Evolutionary conservation across 2,888 invertebrate genomes (phyloP).

Genomic region (Hololepta plana): DNA sequence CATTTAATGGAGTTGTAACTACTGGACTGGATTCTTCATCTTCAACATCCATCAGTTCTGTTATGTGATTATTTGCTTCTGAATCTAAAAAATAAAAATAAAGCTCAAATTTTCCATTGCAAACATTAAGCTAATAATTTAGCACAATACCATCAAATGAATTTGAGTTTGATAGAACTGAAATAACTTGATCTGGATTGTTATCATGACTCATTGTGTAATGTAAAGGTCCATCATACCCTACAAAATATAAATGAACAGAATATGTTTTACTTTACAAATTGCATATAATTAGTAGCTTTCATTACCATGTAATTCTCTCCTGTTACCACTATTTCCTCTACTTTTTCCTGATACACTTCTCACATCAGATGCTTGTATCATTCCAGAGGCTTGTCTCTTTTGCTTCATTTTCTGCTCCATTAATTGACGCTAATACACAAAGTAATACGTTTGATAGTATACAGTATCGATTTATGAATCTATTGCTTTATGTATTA

Average conservation of each 20-base stretch:
- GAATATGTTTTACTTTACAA: no score
- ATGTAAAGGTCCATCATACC: slow-evolving; percentile 78
- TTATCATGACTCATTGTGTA: slow-evolving; percentile 59
- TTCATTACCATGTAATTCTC: slow-evolving; percentile 48
- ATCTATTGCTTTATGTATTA: no score
- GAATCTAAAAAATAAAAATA: slow-evolving; percentile 4
- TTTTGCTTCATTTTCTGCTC: slow-evolving; percentile 81
- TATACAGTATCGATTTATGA: no score
- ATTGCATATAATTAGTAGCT: slow-evolving; percentile 4
- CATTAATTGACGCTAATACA: slow-evolving; percentile 57
- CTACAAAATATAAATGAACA: slow-evolving; percentile 24
- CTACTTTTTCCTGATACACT: slow-evolving; percentile 45
- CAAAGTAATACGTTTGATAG: background rate
- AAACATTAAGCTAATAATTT: slow-evolving; percentile 1
- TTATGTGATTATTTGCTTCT: slow-evolving; percentile 8
- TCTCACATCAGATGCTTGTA: slow-evolving; percentile 69
- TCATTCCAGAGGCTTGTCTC: slow-evolving; percentile 67
- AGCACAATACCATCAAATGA: slow-evolving; percentile 17
- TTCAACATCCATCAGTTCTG: slow-evolving; percentile 30
- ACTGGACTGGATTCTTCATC: slow-evolving; percentile 44
- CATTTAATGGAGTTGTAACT: slow-evolving; percentile 25
- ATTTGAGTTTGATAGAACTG: slow-evolving; percentile 20
- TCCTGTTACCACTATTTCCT: slow-evolving; percentile 45
- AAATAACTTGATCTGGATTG: slow-evolving; percentile 61
- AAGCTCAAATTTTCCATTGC: slow-evolving; percentile 1